Conservation (phyloP, 2,113 vertebrate species). For the Thalassarche chlororhynchos region DNA sequence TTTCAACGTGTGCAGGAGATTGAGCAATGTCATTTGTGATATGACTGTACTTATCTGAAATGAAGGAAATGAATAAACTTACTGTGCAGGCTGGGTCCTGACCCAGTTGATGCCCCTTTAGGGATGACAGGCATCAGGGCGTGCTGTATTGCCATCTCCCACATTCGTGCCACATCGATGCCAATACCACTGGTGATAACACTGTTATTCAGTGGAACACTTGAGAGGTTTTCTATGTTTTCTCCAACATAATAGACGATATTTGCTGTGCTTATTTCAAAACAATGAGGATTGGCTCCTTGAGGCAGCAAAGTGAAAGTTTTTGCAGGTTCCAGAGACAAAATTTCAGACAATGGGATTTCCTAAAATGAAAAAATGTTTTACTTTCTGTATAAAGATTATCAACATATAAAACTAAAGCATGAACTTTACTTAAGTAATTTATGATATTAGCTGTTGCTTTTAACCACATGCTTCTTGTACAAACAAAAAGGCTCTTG, state of each 20-base stretch:
- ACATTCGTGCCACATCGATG: conserved; percentile 90
- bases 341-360: conserved; percentile 95
- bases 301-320: conserved; percentile 81
- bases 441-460: not conserved
- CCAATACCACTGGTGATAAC: conserved; percentile 86
- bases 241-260: conserved; percentile 94
- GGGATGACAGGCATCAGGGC: conserved; percentile 95
- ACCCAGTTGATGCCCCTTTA: conserved; percentile 81
- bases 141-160: conserved; percentile 96
- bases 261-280: conserved; percentile 91
- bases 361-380: conserved; percentile 78
- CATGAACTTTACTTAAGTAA: not conserved
- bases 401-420: not conserved
- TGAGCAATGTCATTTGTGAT: not conserved
- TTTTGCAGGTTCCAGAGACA: conserved; percentile 92
- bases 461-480: not conserved
- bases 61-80: conserved; percentile 52
- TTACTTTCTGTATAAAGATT: not conserved
- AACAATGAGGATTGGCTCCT: conserved; percentile 90
- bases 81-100: conserved; percentile 86
- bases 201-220: conserved; percentile 66
- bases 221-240: conserved; percentile 76
- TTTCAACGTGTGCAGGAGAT: not conserved
- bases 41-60: not conserved
- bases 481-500: not conserved